Evolutionary conservation across 2,113 vertebrate species (phyloP), one percentile per base, ranked within the genome.

Genomic region (Eudyptes chrysolophus): DNA sequence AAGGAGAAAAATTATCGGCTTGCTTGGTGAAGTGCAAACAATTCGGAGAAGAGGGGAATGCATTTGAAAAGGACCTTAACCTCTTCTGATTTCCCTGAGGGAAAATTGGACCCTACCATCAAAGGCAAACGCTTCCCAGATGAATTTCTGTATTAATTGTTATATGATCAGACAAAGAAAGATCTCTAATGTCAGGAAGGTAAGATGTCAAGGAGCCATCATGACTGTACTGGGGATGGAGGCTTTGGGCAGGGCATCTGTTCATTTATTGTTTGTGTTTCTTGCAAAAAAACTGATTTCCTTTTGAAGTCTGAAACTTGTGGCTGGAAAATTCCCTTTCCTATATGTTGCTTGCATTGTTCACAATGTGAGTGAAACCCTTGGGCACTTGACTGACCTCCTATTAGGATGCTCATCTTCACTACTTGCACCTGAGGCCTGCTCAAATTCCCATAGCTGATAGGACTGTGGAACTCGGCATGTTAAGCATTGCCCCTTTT

Each of bases 91-190:
- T 95, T 94, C 84, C 83, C 84, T 90, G 78, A 84, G 77, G 95
- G 75, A 93, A 97, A 87, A 75, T 17, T 60, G 71, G 24, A 83
- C 74, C 51, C 51, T 94, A 34, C 32, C 44, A 40, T 94, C 64
- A 93, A 86, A 94, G 64, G 76, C 13, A 89, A 72, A 79, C 7
- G 29, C 80, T 92, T 95, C 51, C 71, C 25, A 48, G 24, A 61
- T 52, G 49, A 62, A 16, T 81, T 97, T 95, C 57, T 82, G 2
- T 89, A 29, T 97, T 91, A 92, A 61, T 84, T 89, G 75, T 72
- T 84, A 66, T 32, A 62, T 88, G 74, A 86, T 64, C 52, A 91
- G 75, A 89, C 83, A 84, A 90, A 97, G 74, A 87, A 96, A 89
- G 26, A 18, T 71, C 87, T 88, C 69, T 46, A 55, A 77, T 18